Evolutionary conservation across 1,140 invertebrate species (phyloP), one percentile per base, ranked within the genome.

Genomic region (Mya arenaria): DNA sequence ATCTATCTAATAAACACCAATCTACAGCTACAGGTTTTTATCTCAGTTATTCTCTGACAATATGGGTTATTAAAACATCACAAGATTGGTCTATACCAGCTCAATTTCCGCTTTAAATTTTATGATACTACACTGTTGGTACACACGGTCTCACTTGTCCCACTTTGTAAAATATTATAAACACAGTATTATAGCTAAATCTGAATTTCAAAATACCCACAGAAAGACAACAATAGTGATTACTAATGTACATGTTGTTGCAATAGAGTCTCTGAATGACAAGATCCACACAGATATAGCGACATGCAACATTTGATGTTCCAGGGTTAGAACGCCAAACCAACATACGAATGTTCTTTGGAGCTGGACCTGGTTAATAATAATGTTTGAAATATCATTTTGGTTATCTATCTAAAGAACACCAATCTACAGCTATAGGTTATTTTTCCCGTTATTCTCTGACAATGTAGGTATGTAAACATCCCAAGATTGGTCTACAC

Each of bases 301-400:
- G 8, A 55, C n/a, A 25, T 69, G 25, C 28, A 56, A n/a, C 19
- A 32, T 56, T 36, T 73, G 17, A 25, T 73, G 23, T 73, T 34
- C 69, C 69, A 73, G 69, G 13, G 0, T 68, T 13, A 32, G 34
- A 73, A 73, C 69, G 69, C 69, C 69, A 73, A 34, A 56, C 3
- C 28, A 73, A 52, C 19, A 48, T 28, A 56, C 23, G 8, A 55
- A 25, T 56, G 6, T 17, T 28, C n/a, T 34, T 34, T 73, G 69
- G 69, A 73, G 69, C 69, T 73, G 69, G 69, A 48, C 55, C 69
- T 73, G 69, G 69, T 52, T 36, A 34, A 32, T 13, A 39, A 13
- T 30, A 30, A 63, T 48, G n/a, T 13, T 48, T 13, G 10, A 13
- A 48, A 10, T 48, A 13, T 48, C n/a, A 13, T n/a, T 48, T 48